Evolutionary conservation across 1,140 invertebrate species (phyloP).

Genomic region (Aphidius ervi): DNA sequence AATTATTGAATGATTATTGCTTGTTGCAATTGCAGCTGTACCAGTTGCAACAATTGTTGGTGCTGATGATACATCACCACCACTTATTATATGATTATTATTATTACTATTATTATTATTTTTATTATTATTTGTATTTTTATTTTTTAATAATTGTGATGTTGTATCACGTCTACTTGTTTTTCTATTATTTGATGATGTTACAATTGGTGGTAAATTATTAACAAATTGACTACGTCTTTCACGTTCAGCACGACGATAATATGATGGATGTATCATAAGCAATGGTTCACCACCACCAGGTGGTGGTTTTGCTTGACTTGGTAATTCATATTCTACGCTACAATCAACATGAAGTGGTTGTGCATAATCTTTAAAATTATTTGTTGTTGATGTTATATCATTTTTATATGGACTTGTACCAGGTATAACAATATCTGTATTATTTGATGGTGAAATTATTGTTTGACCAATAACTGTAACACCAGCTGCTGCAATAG

Average conservation of each 20-base stretch:
- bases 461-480: slow-evolving; percentile 19
- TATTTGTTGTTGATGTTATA: not conserved
- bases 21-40: slow-evolving; percentile 36
- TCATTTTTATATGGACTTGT: slow-evolving; percentile 17
- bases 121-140: too few species aligned
- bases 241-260: slow-evolving; percentile 73
- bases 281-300: slow-evolving; percentile 72
- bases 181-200: slow-evolving; percentile 28
- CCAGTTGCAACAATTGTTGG: slow-evolving; percentile 26
- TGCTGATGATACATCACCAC: slow-evolving; percentile 18
- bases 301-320: slow-evolving; percentile 74
- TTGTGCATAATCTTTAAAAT: slow-evolving; percentile 69
- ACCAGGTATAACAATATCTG: slow-evolving; percentile 13
- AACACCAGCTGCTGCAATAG: slow-evolving; percentile 7
- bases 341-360: slow-evolving; percentile 79
- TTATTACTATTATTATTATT: not conserved
- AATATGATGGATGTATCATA: slow-evolving; percentile 83
- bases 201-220: slow-evolving; percentile 58
- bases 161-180: slow-evolving; percentile 26
- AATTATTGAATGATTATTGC: slow-evolving; percentile 11
- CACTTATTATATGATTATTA: not conserved
- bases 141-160: not conserved
- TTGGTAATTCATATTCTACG: slow-evolving; percentile 79
- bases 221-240: slow-evolving; percentile 71
- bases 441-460: slow-evolving; percentile 8